Conservation (phyloP, 2,797 vertebrate genomes). For the Ctenopoma multispine region DNA sequence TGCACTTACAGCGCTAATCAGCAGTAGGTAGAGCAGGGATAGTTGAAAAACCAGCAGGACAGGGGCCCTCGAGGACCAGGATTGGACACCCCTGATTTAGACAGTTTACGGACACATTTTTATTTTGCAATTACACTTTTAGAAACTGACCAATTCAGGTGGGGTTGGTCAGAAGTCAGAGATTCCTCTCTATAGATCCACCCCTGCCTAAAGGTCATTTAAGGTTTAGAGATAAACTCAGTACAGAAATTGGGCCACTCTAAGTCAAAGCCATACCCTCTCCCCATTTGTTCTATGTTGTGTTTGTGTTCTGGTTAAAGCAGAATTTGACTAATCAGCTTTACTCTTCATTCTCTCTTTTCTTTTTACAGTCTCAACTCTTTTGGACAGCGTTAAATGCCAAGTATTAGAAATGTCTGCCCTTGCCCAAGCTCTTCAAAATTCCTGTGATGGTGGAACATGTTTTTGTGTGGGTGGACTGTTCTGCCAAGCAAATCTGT, state of each 20-base stretch:
- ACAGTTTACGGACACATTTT: too few species aligned
- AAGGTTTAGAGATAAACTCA: slow-evolving; percentile 3
- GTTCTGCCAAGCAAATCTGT: slow-evolving; percentile 86
- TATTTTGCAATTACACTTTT: too few species aligned
- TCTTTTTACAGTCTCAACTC: slow-evolving; percentile 64
- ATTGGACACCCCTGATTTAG: too few species aligned
- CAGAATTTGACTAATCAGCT: slow-evolving; percentile 70
- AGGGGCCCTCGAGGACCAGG: too few species aligned
- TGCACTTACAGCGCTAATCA: too few species aligned
- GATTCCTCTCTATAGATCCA: too few species aligned
- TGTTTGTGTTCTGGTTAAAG: slow-evolving; percentile 40
- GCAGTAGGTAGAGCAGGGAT: too few species aligned
- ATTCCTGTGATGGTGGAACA: slow-evolving; percentile 84
- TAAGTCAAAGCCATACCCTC: background rate
- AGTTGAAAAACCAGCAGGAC: too few species aligned
- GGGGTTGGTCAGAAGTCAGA: too few species aligned
- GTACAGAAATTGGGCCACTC: background rate
- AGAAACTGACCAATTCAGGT: too few species aligned
- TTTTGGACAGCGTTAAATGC: slow-evolving; percentile 77
- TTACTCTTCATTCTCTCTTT: slow-evolving; percentile 37
- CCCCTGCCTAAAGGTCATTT: background rate
- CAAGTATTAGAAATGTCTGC: slow-evolving; percentile 80
- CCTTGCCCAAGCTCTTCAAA: slow-evolving; percentile 79
- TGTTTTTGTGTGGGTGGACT: slow-evolving; percentile 87
- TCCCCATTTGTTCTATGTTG: slow-evolving; percentile 35